A percentile compares a stretch with the other conserved stretches of the same genome.
Conservation (phyloP, 2,113 vertebrate genomes). For the Engraulis encrasicolus region DNA sequence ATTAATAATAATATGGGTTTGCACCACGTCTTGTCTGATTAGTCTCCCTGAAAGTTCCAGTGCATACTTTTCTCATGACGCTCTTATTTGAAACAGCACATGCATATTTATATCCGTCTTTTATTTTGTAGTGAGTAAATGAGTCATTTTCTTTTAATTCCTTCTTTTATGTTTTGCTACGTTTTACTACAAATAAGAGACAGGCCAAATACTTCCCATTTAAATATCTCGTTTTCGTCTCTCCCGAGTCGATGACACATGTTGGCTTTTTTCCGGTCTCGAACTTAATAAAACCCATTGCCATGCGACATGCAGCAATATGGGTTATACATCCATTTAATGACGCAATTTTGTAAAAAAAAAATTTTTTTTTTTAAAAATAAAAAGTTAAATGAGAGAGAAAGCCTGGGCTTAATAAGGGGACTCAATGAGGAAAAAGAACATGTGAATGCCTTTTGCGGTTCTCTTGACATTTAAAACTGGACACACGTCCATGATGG, state of each 20-base stretch:
- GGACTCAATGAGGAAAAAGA: neutral
- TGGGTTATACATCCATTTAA: neutral
- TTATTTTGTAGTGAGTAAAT: neutral
- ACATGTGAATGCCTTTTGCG: neutral
- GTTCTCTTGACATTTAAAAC: neutral
- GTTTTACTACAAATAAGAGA: neutral
- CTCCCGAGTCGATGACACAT: neutral
- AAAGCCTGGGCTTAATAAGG: neutral
- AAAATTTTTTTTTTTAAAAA: no score
- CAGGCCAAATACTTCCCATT: neutral
- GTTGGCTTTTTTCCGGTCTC: neutral
- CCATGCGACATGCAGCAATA: neutral
- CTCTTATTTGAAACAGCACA: neutral
- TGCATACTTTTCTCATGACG: neutral
- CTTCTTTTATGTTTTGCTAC: neutral
- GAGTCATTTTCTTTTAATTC: neutral
- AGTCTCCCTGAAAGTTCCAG: neutral
- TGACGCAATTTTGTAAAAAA: neutral
- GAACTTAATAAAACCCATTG: neutral
- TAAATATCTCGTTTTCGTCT: neutral
- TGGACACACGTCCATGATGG: neutral
- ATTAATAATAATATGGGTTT: neutral
- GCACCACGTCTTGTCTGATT: neutral
- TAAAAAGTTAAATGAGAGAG: no score
- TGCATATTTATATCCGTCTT: neutral